Base-by-base conservation (phyloP, 2,113 vertebrate species). In the Typhlomys cinereus region DNA sequence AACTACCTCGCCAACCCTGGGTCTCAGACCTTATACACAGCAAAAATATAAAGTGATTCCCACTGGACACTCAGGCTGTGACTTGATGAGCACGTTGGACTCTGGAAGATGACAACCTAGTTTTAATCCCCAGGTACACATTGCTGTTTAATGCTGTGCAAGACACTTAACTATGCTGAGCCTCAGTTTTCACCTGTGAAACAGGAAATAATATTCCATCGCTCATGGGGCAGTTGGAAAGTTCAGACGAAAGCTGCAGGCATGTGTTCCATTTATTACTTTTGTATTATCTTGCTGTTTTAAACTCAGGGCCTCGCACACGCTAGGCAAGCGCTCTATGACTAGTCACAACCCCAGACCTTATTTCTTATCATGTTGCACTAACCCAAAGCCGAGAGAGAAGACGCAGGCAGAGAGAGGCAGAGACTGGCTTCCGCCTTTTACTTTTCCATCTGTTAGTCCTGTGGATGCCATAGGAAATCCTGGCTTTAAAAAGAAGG, bases 401-500 rank as follows among this genome's bases (percentile, higher is more conserved):
- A 46, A 44, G 57, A 29, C 15, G 15, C 4, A 78, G 5, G 54
- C 62, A 54, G 29, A 54, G 2, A 46, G 41, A 34, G 44, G 82
- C 18, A 69, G 17, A 44, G 20, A 14, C 74, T 59, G 46, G 13
- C 27, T 75, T 70, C 74, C 71, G 59, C 36, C 48, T 64, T 57
- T 57, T 80, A 31, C 21, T 78, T 18, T 71, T 54, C 29, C 0
- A 81, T 62, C 34, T 36, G 17, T 23, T 61, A 23, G 7, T 88
- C 86, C 29, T 52, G 0, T 73, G 59, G 70, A 29, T 23, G 50
- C 71, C 36, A 29, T 41, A 50, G 66, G 83, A 62, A 74, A 64
- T 41, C 50, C 15, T 27, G 12, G 39, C 67, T 95, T 89, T 78
- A 87, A 48, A 85, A 79, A 85, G 36, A 95, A 48, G 64, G 9